These are phyloP conservation scores for Glaucomys volans DNA, from an alignment of 2,113 vertebrate genomes.

Conservation along the genomic window DNA sequence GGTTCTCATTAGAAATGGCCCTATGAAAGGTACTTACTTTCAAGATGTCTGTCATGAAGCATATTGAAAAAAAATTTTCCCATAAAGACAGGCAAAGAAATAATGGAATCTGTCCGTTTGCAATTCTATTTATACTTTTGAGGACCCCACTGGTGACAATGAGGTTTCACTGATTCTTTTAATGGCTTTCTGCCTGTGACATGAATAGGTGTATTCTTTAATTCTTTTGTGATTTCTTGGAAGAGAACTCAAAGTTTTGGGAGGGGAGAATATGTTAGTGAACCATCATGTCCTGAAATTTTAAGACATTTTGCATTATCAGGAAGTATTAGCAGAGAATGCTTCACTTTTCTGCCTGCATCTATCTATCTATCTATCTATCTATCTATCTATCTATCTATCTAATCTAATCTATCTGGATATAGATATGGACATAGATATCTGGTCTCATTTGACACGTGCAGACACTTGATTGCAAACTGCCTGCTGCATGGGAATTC, in stretches of 20 bases:
- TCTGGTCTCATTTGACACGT: not conserved
- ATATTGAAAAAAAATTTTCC: not conserved
- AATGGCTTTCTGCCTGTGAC: not conserved
- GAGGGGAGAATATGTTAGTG: not conserved
- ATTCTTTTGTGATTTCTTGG: not conserved
- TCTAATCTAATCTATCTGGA: no score
- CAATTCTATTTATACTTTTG: conserved; percentile 1
- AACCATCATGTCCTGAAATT: not conserved
- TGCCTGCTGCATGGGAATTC: not conserved
- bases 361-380: not conserved
- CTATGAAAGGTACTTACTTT: not conserved
- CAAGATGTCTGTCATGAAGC: not conserved
- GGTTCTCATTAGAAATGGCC: not conserved
- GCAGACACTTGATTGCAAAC: not conserved
- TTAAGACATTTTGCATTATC: conserved; percentile 1
- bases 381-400: not conserved
- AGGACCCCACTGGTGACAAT: not conserved
- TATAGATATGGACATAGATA: no score
- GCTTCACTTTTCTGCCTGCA: not conserved
- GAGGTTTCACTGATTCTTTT: not conserved
- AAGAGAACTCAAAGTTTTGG: not conserved
- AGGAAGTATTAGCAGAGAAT: not conserved
- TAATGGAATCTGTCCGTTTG: conserved; percentile 9
- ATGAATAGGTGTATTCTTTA: not conserved
- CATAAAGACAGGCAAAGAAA: not conserved